phyloP scores from a whole-genome alignment of 2,888 invertebrate species.

The Vannuccia rotundouncinata region DNA sequence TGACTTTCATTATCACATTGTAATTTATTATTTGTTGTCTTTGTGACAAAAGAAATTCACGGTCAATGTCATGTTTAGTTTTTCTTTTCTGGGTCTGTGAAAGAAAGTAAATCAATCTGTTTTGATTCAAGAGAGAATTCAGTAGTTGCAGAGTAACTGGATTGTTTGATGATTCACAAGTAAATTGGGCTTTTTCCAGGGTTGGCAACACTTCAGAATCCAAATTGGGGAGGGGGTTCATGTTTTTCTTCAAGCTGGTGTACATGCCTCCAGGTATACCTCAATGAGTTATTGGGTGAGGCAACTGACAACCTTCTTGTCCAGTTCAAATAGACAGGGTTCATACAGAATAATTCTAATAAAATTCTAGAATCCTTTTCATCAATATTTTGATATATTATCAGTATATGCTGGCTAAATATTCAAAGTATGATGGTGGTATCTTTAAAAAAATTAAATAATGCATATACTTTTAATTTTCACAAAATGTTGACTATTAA shows the following conservation, averaged over 20 bases:
- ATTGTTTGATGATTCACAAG: conserved; percentile 6
- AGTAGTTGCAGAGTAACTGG: neutral
- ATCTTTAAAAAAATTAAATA: too few species aligned
- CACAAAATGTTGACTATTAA: too few species aligned
- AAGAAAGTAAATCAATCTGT: neutral
- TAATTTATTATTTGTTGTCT: neutral
- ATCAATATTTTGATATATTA: too few species aligned
- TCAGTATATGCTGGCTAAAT: too few species aligned
- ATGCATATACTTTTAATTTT: too few species aligned
- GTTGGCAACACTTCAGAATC: conserved; percentile 17
- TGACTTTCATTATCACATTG: neutral
- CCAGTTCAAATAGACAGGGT: conserved; percentile 7
- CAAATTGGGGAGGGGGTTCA: conserved; percentile 7
- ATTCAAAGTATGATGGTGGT: too few species aligned
- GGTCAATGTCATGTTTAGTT: neutral
- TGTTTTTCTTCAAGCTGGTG: conserved; percentile 7
- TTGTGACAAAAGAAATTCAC: conserved; percentile 5
- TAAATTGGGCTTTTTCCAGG: neutral
- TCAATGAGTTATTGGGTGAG: conserved; percentile 8
- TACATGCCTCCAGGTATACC: conserved; percentile 14
- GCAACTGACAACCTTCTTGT: conserved; percentile 21
- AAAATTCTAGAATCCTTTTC: too few species aligned
- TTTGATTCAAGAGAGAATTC: conserved; percentile 12
- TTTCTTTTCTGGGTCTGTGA: neutral
- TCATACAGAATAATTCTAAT: too few species aligned